Base-by-base conservation (phyloP, 1,140 invertebrate species). In the Aphidius gifuensis region DNA sequence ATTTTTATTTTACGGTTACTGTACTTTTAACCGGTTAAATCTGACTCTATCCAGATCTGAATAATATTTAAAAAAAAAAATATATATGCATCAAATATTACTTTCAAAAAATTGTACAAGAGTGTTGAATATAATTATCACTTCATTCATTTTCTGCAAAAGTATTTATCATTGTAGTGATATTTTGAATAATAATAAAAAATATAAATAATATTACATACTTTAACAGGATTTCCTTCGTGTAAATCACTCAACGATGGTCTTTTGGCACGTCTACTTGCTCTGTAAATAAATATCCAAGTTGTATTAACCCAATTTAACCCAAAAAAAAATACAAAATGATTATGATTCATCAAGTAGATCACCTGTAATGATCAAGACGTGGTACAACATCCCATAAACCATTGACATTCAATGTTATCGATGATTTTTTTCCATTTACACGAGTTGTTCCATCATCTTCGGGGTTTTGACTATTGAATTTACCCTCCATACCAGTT, bases 301-400 rank as follows among this genome's bases (percentile, higher is more conserved):
- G 57, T 16, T 16, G 16, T 16, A 16, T 16, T 16, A n/a, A n/a
- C n/a, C n/a, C n/a, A n/a, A 53, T 44, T 42, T 60, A 61, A 38
- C 55, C 40, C 47, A 11, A 16, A 55, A 39, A 43, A 16, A 50
- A 42, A 42, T 9, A n/a, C 49, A 57, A 50, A 16, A 16, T 49
- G n/a, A 3, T 16, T n/a, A 6, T 59, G 9, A n/a, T 21, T 49
- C 43, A 16, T 16, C 16, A 16, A 16, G 16, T 16, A 16, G 16
- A 16, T 16, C 16, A 45, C 76, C 93, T 88, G 75, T 97, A 97
- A 78, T 96, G 92, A 74, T 96, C 93, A 76, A 94, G 80, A 55
- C 93, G 83, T 1, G 94, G 94, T 21, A 96, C 79, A 1, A 92
- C 92, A 76, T 94, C 92, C 71, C 89, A 81, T 9, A 79, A 61